Conservation (phyloP, 2,797 vertebrate species). For the Crypturellus tataupa region DNA sequence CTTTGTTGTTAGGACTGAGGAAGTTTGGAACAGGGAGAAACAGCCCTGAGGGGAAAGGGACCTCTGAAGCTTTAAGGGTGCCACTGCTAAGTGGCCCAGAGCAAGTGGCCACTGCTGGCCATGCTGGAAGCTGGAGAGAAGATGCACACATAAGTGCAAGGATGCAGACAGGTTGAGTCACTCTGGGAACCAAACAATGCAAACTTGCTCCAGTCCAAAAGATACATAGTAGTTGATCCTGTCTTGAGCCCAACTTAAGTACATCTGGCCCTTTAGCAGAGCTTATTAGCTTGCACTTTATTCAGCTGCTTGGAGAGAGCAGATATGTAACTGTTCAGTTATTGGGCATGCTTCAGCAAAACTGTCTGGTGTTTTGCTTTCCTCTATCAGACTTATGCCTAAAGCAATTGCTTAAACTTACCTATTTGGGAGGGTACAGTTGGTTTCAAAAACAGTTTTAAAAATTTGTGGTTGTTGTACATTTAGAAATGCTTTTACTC, state of each 20-base stretch:
- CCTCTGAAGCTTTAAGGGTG: not conserved
- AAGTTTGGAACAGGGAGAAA: not conserved
- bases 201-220: not conserved
- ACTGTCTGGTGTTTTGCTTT: not conserved
- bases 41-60: not conserved
- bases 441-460: not conserved
- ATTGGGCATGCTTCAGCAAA: not conserved
- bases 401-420: not conserved
- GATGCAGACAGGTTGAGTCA: not conserved
- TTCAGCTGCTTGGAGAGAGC: not conserved
- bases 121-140: not conserved
- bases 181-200: not conserved
- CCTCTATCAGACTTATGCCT: not conserved
- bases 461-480: not conserved
- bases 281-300: not conserved
- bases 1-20: fast-evolving
- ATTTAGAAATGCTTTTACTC: not conserved
- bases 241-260: not conserved
- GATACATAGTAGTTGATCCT: not conserved
- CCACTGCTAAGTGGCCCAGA: not conserved
- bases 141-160: no score
- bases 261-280: not conserved
- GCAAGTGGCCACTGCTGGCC: not conserved
- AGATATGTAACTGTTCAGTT: not conserved
- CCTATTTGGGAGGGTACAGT: not conserved